Evolutionary conservation across 2,888 invertebrate genomes (phyloP).

Genomic region (Scaptomyza polygonia): DNA sequence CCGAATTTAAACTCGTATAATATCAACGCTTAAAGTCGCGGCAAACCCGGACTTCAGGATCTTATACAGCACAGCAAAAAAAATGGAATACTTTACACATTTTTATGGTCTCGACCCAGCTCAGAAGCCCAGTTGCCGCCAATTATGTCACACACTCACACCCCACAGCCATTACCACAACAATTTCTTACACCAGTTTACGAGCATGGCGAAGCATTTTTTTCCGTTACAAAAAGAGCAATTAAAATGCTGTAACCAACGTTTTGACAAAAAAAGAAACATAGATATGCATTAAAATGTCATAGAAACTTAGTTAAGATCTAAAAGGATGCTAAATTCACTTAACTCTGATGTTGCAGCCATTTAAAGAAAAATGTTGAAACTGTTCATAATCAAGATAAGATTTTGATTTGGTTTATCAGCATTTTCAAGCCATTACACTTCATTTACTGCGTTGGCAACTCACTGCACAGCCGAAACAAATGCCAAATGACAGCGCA

Average conservation of each 20-base stretch:
- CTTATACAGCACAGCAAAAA: background rate
- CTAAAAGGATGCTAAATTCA: slow-evolving; percentile 19
- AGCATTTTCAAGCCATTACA: slow-evolving; percentile 75
- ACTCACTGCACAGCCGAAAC: slow-evolving; percentile 45
- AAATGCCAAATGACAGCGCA: slow-evolving; percentile 65
- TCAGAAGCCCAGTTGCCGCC: slow-evolving; percentile 32
- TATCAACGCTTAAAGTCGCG: slow-evolving; percentile 14
- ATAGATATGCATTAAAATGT: slow-evolving; percentile 22
- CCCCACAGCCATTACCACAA: slow-evolving; percentile 33
- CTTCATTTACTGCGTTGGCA: slow-evolving; percentile 67
- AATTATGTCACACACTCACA: slow-evolving; percentile 53
- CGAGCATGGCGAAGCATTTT: slow-evolving; percentile 52
- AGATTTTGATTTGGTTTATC: slow-evolving; percentile 73
- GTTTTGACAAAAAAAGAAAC: background rate
- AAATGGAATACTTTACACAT: slow-evolving; percentile 65
- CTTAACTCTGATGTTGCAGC: slow-evolving; percentile 6
- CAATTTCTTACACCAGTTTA: slow-evolving; percentile 66
- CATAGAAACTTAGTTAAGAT: slow-evolving; percentile 12
- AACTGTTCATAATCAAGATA: background rate
- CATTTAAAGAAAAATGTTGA: background rate
- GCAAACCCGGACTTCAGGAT: slow-evolving; percentile 9
- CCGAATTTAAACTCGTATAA: slow-evolving; percentile 21
- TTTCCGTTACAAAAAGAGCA: slow-evolving; percentile 12
- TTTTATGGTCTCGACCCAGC: slow-evolving; percentile 61
- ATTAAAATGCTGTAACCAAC: slow-evolving; percentile 29